These are phyloP conservation scores for Agrilus cyanescens DNA, from an alignment of 2,888 invertebrate species.

Conservation along the genomic window DNA sequence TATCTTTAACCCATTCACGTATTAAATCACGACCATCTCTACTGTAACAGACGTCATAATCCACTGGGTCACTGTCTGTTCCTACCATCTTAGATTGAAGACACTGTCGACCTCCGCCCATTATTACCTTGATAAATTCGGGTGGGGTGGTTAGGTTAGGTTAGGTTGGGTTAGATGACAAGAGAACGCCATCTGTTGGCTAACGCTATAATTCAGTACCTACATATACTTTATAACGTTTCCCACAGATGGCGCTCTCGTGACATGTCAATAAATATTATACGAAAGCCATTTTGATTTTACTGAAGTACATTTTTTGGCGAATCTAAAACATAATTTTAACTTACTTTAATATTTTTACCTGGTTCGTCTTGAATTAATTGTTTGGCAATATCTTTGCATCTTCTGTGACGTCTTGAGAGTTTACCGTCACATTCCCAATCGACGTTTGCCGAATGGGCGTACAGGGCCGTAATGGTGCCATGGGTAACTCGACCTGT, in stretches of 20 bases:
- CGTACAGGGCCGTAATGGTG: constrained; percentile 71
- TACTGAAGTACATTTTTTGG: too few species aligned
- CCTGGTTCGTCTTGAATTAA: constrained; percentile 71
- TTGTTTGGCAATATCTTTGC: constrained; percentile 78
- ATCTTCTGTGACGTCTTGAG: constrained; percentile 41
- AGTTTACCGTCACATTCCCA: constrained; percentile 74
- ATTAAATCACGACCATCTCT: constrained; percentile 67
- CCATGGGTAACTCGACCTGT: constrained; percentile 84
- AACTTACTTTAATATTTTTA: constrained; percentile 52
- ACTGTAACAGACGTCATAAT: constrained; percentile 45
- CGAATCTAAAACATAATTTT: too few species aligned
- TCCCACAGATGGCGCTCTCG: too few species aligned
- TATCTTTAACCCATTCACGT: constrained; percentile 50
- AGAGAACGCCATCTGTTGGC: too few species aligned
- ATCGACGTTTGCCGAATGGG: constrained; percentile 57
- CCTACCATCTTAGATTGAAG: constrained; percentile 47
- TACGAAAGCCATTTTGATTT: too few species aligned
- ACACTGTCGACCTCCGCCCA: constrained; percentile 75
- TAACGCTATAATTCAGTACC: too few species aligned
- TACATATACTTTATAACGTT: too few species aligned
- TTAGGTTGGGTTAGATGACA: too few species aligned
- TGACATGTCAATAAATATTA: too few species aligned
- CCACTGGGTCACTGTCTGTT: constrained; percentile 37
- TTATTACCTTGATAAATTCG: constrained; percentile 57
- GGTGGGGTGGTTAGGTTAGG: too few species aligned